Evolutionary conservation across 2,113 vertebrate species (phyloP).

Genomic region (Callipepla californica): DNA sequence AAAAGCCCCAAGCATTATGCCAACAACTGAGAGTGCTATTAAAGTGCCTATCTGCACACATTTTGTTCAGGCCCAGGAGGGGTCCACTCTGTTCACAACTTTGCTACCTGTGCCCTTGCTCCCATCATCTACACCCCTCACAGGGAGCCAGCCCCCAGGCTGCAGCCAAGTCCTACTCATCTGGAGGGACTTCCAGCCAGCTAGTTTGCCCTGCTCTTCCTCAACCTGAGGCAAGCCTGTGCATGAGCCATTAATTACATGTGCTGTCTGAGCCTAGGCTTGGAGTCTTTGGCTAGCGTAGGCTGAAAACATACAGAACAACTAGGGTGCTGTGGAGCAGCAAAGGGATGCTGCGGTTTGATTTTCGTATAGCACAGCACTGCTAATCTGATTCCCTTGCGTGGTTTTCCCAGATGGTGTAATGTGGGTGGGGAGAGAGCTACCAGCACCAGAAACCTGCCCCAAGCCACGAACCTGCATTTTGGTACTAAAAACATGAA

Average conservation of each 20-base stretch:
- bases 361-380: background rate
- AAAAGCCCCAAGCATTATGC: background rate
- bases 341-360: background rate
- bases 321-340: background rate
- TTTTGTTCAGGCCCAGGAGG: background rate
- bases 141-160: background rate
- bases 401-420: background rate
- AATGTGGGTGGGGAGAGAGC: background rate
- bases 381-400: background rate
- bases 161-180: background rate
- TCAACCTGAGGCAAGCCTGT: background rate
- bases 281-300: background rate
- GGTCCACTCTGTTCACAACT: background rate
- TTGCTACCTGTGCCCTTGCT: background rate
- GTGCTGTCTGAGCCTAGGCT: background rate
- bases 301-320: background rate
- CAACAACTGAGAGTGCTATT: background rate
- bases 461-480: background rate
- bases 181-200: background rate
- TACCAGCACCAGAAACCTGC: background rate
- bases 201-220: background rate
- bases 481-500: background rate
- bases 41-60: rapidly evolving
- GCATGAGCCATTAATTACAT: background rate
- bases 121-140: background rate